Evolutionary conservation across 2,797 vertebrate genomes (phyloP), one percentile per base, ranked within the genome.

Genomic region (Adrianichthys oophorus): DNA sequence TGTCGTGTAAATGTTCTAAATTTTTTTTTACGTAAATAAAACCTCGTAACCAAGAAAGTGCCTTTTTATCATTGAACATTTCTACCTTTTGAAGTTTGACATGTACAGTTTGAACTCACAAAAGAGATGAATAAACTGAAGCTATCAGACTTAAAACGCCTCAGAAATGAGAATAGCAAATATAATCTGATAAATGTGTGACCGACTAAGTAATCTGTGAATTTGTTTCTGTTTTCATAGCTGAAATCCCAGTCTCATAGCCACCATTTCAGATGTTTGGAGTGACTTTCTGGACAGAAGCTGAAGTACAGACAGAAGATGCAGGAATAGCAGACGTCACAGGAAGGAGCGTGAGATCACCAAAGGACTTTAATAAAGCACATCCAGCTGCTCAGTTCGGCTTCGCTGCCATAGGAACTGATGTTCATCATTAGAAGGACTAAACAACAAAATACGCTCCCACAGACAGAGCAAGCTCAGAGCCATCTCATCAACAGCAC

Each of bases 231-330:
- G 0, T 89, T 43, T 80, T 74, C 54, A 58, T 76, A 91, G 90
- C 76, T 64, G 61, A 62, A 45, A 79, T 80, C 72, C 84, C 88
- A 44, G 87, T 80, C 82, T 92, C 88, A 90, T 93, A 93, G 90
- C 90, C 88, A 77, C 68, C 32, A 59, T 56, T 53, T 15, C 46
- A 41, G 21, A 61, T 41, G 50, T 62, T 54, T 56, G 49, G 68
- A 75, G 52, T 60, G 59, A 55, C 68, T 56, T 64, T 26, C 65
- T 63, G 67, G 61, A 61, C 78, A 68, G 64, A 79, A 29, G 62
- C 47, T 59, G 48, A 78, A 67, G 51, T 53, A 70, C 44, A 74
- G 45, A 45, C 41, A 54, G 48, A 77, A 67, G 62, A 78, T 62
- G 19, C 1, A 4, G 60, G 23, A 55, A 29, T 5, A 29, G 26